These are phyloP conservation scores for Lophochroa leadbeateri DNA, from an alignment of 2,113 vertebrate genomes.

Conservation along the genomic window DNA sequence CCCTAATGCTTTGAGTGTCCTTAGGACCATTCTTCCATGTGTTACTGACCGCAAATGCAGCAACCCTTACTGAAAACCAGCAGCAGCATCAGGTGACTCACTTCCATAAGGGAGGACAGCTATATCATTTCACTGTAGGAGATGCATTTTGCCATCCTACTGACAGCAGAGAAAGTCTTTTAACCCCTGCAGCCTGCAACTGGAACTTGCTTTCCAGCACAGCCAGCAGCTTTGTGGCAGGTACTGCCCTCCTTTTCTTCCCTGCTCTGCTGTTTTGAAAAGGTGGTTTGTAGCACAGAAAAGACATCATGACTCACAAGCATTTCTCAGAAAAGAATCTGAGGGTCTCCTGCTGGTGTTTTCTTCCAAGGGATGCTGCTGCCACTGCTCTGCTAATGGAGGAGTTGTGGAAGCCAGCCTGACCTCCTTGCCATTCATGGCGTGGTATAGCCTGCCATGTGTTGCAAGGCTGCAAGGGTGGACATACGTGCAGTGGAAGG, in stretches of 20 bases:
- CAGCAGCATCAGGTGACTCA: neutral
- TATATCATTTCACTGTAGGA: neutral
- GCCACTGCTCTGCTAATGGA: neutral
- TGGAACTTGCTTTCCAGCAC: constrained; percentile 3
- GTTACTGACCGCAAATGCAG: neutral
- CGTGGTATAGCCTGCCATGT: neutral
- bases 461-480: constrained; percentile 1
- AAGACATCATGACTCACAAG: neutral
- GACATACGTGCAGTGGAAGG: fast-evolving
- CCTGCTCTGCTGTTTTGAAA: neutral
- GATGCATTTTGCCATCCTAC: neutral
- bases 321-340: neutral
- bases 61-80: neutral
- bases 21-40: neutral
- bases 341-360: neutral
- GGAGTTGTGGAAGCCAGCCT: neutral
- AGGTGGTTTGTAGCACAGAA: neutral
- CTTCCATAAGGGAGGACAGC: neutral
- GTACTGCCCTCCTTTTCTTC: neutral
- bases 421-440: neutral
- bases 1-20: neutral
- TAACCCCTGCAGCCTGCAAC: neutral
- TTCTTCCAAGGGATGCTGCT: neutral
- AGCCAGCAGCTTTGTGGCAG: neutral
- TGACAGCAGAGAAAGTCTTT: neutral